Evolutionary conservation across 2,797 vertebrate species (phyloP).

Genomic region (Florisuga fusca): DNA sequence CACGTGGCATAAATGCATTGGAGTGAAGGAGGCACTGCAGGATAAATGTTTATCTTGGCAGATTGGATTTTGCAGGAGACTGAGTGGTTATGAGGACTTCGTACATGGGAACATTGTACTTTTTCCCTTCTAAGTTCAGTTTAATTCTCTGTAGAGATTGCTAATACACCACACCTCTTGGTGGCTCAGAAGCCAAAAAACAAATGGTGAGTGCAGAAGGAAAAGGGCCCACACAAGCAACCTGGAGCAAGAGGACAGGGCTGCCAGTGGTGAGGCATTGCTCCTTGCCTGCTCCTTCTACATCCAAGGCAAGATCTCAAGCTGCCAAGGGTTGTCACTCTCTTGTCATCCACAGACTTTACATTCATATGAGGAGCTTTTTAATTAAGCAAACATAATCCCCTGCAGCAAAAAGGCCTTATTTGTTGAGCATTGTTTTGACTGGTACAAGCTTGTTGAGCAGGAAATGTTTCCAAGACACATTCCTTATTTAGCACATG

Average conservation of each 20-base stretch:
- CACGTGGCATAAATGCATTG: not conserved
- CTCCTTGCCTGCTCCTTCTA: not conserved
- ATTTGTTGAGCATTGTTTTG: slow-evolving; percentile 58
- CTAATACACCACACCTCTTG: not conserved
- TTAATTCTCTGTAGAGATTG: not conserved
- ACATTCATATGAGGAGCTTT: not conserved
- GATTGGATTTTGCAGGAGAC: not conserved
- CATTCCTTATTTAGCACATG: slow-evolving; percentile 53
- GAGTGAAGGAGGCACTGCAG: not conserved
- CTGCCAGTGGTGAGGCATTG: not conserved
- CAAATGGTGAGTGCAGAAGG: not conserved
- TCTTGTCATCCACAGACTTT: not conserved
- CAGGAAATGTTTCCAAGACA: slow-evolving; percentile 68
- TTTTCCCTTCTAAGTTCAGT: not conserved
- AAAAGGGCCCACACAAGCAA: not conserved
- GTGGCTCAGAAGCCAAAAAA: not conserved
- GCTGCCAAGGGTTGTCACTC: not conserved
- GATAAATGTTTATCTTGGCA: not conserved
- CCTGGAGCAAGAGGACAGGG: not conserved
- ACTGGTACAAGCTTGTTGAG: slow-evolving; percentile 48
- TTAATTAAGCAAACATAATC: slow-evolving; percentile 50
- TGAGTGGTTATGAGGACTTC: no score
- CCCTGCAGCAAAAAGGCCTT: slow-evolving; percentile 26
- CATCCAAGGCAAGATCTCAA: not conserved
- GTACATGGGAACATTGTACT: not conserved